Evolutionary conservation across 2,113 vertebrate genomes (phyloP).

Genomic region (Lasiurus cinereus): DNA sequence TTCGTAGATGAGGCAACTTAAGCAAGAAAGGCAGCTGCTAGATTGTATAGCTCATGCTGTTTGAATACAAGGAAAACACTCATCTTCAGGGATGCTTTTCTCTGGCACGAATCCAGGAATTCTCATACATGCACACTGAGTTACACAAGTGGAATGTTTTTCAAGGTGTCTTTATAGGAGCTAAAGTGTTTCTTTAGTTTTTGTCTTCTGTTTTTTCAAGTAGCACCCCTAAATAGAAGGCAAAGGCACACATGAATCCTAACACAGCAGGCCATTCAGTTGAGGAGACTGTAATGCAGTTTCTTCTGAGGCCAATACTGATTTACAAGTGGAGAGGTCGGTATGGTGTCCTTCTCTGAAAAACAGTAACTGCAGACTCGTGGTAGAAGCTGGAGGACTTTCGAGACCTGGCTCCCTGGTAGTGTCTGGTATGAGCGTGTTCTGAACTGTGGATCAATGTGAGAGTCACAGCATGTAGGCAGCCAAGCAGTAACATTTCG

Average conservation of each 20-base stretch:
- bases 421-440: background rate
- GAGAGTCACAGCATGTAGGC: background rate
- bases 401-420: background rate
- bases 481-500: background rate
- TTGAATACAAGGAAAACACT: background rate
- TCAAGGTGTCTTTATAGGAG: background rate
- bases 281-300: no score
- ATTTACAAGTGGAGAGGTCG: background rate
- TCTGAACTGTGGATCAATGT: background rate
- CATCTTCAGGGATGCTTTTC: background rate
- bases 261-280: rapidly evolving
- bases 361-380: background rate
- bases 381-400: background rate
- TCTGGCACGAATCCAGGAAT: background rate
- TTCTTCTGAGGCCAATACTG: background rate
- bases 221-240: background rate
- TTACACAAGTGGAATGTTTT: background rate
- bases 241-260: background rate
- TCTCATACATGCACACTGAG: background rate
- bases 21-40: background rate
- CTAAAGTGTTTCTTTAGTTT: background rate
- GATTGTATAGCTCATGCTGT: background rate
- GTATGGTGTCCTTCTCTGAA: background rate
- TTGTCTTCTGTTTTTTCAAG: background rate
- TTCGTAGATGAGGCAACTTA: background rate